These are phyloP conservation scores for Diplosoma virens DNA, from an alignment of 23 tunicate species.

Conservation along the genomic window DNA sequence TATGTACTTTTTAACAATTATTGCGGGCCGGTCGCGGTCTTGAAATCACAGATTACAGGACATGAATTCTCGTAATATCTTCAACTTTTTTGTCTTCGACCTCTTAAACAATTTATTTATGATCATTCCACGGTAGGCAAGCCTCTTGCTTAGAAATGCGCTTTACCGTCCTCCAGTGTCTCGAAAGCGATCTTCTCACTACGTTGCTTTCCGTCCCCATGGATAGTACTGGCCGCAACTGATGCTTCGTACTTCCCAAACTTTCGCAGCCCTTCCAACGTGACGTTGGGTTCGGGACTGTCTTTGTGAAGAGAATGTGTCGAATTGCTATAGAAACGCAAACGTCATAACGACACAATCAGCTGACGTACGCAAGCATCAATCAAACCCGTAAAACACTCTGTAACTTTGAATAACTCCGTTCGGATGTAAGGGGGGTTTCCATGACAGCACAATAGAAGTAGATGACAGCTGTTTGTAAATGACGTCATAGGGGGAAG, in stretches of 20 bases:
- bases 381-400: constrained; percentile 4
- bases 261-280: constrained; percentile 32
- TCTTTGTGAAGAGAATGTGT: background rate
- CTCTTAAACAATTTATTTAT: too few species aligned
- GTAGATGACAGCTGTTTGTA: constrained; percentile 45
- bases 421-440: constrained; percentile 45
- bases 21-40: too few species aligned
- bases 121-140: too few species aligned
- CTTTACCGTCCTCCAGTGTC: constrained; percentile 61
- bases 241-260: constrained; percentile 18
- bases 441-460: constrained; percentile 42
- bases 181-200: constrained; percentile 9
- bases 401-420: constrained; percentile 39
- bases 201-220: constrained; percentile 32
- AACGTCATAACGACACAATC: background rate
- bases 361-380: background rate
- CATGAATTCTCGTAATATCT: too few species aligned
- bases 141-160: background rate
- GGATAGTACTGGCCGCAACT: constrained; percentile 26
- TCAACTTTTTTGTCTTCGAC: too few species aligned
- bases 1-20: too few species aligned
- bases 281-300: background rate
- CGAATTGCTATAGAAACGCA: background rate
- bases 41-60: too few species aligned
- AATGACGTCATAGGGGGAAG: constrained; percentile 45